Evolutionary conservation across 2,113 vertebrate species (phyloP).

Genomic region (Malurus alboscapulatus): DNA sequence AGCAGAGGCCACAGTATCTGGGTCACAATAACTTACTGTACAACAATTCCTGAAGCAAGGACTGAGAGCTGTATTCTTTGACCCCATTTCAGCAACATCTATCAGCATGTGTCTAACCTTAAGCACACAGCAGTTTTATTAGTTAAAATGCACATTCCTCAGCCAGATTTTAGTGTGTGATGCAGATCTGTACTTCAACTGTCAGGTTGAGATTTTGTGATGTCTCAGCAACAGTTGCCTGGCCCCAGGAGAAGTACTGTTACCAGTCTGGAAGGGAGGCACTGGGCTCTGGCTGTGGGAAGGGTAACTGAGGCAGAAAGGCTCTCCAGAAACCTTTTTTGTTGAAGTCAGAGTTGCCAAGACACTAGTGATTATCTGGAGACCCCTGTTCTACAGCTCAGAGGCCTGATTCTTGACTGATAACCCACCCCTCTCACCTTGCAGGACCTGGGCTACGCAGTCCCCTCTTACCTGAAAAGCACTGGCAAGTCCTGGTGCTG

Average conservation of each 20-base stretch:
- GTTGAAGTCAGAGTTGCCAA: background rate
- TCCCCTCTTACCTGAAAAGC: background rate
- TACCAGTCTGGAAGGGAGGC: background rate
- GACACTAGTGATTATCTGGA: background rate
- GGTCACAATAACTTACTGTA: background rate
- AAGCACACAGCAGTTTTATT: background rate
- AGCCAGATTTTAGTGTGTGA: background rate
- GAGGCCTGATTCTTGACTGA: background rate
- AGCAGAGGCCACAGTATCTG: background rate
- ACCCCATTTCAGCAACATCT: background rate
- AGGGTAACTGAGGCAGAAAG: background rate
- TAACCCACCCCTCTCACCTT: background rate
- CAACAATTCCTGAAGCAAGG: background rate
- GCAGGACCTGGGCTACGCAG: background rate
- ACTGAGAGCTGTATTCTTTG: background rate
- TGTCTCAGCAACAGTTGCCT: background rate
- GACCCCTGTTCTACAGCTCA: background rate
- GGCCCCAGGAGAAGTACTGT: background rate
- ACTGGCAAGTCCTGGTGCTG: background rate
- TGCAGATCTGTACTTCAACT: background rate
- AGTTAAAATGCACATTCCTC: background rate
- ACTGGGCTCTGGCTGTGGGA: accelerated
- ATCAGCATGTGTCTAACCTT: background rate
- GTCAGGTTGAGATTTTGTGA: background rate
- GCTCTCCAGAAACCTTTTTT: background rate